Evolutionary conservation across 2,113 vertebrate species (phyloP).

Genomic region (Poeciliopsis turrubarensis): DNA sequence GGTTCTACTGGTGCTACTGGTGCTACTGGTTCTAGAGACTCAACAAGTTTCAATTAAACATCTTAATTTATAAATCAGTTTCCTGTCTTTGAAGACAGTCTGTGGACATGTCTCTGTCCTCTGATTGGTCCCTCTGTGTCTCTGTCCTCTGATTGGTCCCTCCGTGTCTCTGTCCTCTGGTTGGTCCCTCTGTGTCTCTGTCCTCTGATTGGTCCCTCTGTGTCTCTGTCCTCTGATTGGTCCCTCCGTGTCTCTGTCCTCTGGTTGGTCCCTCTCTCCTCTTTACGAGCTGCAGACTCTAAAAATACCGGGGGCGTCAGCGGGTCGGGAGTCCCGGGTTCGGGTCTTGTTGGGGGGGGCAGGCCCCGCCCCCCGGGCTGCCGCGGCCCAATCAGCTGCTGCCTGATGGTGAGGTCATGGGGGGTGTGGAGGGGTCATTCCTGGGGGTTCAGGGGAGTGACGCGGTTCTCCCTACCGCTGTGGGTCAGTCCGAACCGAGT

Average conservation of each 20-base stretch:
- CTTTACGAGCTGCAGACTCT: constrained; percentile 28
- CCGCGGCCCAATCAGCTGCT: constrained; percentile 71
- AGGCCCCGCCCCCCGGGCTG: constrained; percentile 18
- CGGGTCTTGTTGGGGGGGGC: not conserved
- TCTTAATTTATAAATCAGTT: too few relatives aligned
- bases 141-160: too few relatives aligned
- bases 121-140: too few relatives aligned
- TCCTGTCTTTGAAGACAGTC: too few relatives aligned
- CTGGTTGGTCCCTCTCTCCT: not conserved
- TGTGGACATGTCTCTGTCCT: too few relatives aligned
- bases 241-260: not conserved
- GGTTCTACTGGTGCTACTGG: too few relatives aligned
- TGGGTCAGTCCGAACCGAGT: constrained; percentile 26
- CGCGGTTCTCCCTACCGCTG: constrained; percentile 75
- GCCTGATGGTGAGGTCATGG: constrained; percentile 76
- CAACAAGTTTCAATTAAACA: too few relatives aligned
- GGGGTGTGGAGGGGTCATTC: constrained; percentile 76
- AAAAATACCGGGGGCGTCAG: constrained; percentile 82
- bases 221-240: too few relatives aligned
- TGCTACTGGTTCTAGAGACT: too few relatives aligned
- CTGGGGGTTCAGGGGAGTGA: constrained; percentile 84
- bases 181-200: too few relatives aligned
- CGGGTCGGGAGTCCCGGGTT: constrained; percentile 43
- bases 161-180: too few relatives aligned
- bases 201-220: too few relatives aligned